A percentile compares a stretch with the other conserved stretches of the same genome.
Conservation (phyloP, 2,797 vertebrate species). For the Lithobates pipiens region DNA sequence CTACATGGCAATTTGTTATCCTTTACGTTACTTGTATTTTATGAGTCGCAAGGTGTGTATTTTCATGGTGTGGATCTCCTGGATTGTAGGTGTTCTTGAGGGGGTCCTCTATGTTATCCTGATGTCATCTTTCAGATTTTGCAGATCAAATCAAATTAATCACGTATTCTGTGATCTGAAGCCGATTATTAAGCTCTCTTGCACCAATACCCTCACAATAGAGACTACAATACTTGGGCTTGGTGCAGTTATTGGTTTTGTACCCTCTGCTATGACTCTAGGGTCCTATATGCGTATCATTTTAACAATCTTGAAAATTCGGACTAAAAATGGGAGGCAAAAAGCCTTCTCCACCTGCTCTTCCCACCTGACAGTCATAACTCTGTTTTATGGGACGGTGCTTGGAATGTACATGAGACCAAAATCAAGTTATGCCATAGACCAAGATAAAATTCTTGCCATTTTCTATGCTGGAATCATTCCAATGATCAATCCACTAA, state of each 20-base stretch:
- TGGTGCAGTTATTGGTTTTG: slow-evolving; percentile 1
- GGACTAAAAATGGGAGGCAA: slow-evolving; percentile 30
- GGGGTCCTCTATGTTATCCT: slow-evolving; percentile 1
- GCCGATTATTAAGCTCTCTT: slow-evolving; percentile 30
- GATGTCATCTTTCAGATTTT: slow-evolving; percentile 17
- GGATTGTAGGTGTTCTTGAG: slow-evolving; percentile 16
- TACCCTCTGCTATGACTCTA: slow-evolving; percentile 10
- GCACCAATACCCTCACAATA: slow-evolving; percentile 21
- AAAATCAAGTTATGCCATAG: slow-evolving; percentile 30
- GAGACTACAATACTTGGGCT: slow-evolving; percentile 16
- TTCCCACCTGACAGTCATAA: slow-evolving; percentile 47
- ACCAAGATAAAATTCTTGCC: slow-evolving; percentile 31
- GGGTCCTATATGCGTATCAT: slow-evolving; percentile 34
- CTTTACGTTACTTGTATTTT: slow-evolving; percentile 63
- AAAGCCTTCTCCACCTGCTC: slow-evolving; percentile 54
- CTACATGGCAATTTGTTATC: slow-evolving; percentile 67
- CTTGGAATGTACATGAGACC: slow-evolving; percentile 45
- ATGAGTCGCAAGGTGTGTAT: slow-evolving; percentile 62
- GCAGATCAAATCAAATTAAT: slow-evolving; percentile 18
- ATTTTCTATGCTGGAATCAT: slow-evolving; percentile 24
- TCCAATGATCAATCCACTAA: slow-evolving; percentile 44
- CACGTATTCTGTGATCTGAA: slow-evolving; percentile 41
- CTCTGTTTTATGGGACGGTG: slow-evolving; percentile 33
- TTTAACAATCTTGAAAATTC: slow-evolving; percentile 22
- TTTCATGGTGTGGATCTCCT: slow-evolving; percentile 53